Conservation (phyloP, 1,140 invertebrate genomes). For the Drosophila setifemur region DNA sequence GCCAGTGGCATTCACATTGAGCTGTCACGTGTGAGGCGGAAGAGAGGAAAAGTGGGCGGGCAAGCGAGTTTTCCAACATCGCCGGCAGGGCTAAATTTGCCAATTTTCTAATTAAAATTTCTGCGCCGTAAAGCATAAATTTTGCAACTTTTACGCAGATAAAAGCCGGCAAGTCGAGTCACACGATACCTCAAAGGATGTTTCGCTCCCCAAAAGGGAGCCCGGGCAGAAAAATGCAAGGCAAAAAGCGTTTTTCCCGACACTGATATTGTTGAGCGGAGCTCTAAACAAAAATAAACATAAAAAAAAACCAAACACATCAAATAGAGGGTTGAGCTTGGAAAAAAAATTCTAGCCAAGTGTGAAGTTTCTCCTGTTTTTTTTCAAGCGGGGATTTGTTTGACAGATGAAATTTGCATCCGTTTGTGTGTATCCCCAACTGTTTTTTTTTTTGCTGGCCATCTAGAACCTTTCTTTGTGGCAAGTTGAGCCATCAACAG, state of each 20-base stretch:
- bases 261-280: conserved; percentile 26
- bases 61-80: conserved; percentile 16
- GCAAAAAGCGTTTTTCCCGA: conserved; percentile 1
- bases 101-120: conserved; percentile 82
- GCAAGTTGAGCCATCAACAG: neutral
- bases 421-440: neutral
- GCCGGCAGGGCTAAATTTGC: conserved; percentile 59
- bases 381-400: conserved; percentile 18
- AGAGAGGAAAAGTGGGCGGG: conserved; percentile 1
- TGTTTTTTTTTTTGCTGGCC: neutral
- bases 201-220: neutral
- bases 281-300: neutral
- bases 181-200: conserved; percentile 51
- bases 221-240: neutral
- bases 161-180: conserved; percentile 52
- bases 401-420: conserved; percentile 30
- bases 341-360: conserved; percentile 3
- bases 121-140: conserved; percentile 80
- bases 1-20: conserved; percentile 52
- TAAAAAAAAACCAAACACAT: neutral
- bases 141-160: conserved; percentile 67
- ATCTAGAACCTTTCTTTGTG: neutral
- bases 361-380: conserved; percentile 2
- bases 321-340: conserved; percentile 8
- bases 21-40: conserved; percentile 67